Conservation (phyloP, 2,113 vertebrate genomes). For the Litocranius walleri region DNA sequence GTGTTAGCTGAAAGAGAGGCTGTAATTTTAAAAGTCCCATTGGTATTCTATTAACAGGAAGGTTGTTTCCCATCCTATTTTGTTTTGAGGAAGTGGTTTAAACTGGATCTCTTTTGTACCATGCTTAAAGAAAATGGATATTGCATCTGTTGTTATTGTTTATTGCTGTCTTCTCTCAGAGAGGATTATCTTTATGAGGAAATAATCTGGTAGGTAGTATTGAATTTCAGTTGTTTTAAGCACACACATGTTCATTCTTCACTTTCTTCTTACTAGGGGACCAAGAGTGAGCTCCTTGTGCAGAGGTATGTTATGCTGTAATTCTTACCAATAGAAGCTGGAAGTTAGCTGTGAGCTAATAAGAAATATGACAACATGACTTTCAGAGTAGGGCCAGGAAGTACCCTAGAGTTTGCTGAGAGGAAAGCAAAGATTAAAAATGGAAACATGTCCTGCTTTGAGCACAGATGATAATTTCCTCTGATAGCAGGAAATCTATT, state of each 20-base stretch:
- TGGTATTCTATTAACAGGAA: not conserved
- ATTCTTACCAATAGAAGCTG: not conserved
- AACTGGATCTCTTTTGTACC: not conserved
- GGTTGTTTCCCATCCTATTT: not conserved
- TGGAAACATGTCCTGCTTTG: not conserved
- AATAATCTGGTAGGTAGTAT: not conserved
- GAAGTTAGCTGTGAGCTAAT: not conserved
- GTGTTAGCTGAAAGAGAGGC: not conserved
- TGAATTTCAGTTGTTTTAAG: not conserved
- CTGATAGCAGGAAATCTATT: not conserved
- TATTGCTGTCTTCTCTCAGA: not conserved
- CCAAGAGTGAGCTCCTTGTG: not conserved
- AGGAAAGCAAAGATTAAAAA: not conserved
- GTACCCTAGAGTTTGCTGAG: not conserved
- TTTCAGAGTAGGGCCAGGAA: not conserved
- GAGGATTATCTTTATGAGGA: slow-evolving; percentile 42
- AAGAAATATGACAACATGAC: not conserved
- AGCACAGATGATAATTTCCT: not conserved
- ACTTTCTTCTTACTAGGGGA: not conserved
- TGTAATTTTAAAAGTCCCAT: not conserved
- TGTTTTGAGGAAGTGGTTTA: not conserved
- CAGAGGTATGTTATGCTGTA: slow-evolving; percentile 36
- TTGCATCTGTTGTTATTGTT: slow-evolving; percentile 24
- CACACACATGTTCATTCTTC: not conserved
- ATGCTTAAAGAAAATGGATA: not conserved